Conservation (phyloP, 2,888 invertebrate species). For the Agrenia bidenticulata region DNA sequence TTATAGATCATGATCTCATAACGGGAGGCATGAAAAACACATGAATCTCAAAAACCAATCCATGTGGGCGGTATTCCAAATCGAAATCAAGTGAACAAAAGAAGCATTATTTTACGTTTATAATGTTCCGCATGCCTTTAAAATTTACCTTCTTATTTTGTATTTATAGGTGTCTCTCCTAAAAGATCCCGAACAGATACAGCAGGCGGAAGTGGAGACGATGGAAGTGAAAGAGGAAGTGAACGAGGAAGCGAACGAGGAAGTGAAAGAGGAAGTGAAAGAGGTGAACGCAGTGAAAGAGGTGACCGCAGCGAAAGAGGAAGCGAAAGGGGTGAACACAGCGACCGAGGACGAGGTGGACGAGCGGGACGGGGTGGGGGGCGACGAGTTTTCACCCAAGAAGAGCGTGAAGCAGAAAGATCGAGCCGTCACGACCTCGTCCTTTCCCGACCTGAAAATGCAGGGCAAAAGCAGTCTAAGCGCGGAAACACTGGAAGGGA, state of each 20-base stretch:
- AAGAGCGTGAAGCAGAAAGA: slow-evolving; percentile 13
- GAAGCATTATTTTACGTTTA: background rate
- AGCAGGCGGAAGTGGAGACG: background rate
- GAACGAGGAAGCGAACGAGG: slow-evolving; percentile 6
- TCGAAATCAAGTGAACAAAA: background rate
- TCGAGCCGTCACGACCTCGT: slow-evolving; percentile 33
- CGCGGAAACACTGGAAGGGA: slow-evolving; percentile 33
- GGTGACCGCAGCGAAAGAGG: too few species aligned
- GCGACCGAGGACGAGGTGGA: slow-evolving; percentile 29
- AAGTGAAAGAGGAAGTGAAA: background rate
- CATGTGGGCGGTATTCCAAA: too few species aligned
- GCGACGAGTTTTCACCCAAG: slow-evolving; percentile 7
- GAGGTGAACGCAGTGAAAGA: slow-evolving; percentile 14
- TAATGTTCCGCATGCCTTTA: background rate
- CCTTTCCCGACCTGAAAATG: slow-evolving; percentile 5
- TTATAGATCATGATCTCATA: too few species aligned
- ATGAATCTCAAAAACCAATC: too few species aligned
- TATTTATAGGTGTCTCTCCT: background rate
- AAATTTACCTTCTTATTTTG: background rate
- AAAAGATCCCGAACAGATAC: slow-evolving; percentile 3
- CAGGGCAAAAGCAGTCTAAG: slow-evolving; percentile 7
- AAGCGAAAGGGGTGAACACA: slow-evolving; percentile 17
- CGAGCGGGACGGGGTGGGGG: slow-evolving; percentile 25
- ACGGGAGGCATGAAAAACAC: too few species aligned
- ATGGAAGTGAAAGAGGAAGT: slow-evolving; percentile 1